phyloP scores from a whole-genome alignment of 1,140 invertebrate species.

The Pararge aegeria region DNA sequence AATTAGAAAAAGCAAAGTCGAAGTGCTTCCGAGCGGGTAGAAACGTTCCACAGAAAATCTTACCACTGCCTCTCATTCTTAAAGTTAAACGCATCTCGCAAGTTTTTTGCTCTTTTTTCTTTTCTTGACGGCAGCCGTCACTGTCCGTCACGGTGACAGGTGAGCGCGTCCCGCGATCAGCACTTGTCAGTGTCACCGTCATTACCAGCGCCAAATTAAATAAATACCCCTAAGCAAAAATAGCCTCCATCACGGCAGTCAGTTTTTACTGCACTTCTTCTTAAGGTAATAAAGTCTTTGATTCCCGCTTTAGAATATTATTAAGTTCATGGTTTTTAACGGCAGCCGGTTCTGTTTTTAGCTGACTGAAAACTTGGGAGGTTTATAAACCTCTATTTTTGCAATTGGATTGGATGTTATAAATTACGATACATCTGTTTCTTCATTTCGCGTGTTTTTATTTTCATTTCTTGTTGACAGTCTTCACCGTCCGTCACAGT shows the following conservation, averaged over 20 bases:
- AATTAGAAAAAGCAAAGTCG: too few species aligned
- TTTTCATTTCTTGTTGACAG: too few species aligned
- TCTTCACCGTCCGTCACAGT: too few species aligned
- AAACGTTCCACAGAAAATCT: too few species aligned
- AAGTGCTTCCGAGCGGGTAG: too few species aligned
- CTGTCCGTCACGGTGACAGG: conserved; percentile 58
- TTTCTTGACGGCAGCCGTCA: conserved; percentile 40
- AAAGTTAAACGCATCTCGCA: not conserved
- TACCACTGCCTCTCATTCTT: too few species aligned
- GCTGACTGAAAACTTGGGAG: too few species aligned
- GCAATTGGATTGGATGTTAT: too few species aligned
- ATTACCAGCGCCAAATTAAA: conserved; percentile 69
- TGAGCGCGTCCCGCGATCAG: conserved; percentile 50
- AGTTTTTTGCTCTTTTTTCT: conserved; percentile 31
- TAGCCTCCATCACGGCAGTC: conserved; percentile 40
- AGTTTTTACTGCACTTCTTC: conserved; percentile 41
- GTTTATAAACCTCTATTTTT: too few species aligned
- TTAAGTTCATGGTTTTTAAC: conserved; percentile 21
- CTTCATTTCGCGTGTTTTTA: too few species aligned
- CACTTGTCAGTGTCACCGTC: conserved; percentile 60
- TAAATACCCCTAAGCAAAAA: conserved; percentile 50
- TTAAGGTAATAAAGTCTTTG: conserved; percentile 25
- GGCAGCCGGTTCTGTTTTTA: conserved; percentile 10
- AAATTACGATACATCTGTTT: too few species aligned
- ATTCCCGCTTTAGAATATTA: conserved; percentile 18